Evolutionary conservation across 2,113 vertebrate species (phyloP).

Genomic region (Burhinus bistriatus): DNA sequence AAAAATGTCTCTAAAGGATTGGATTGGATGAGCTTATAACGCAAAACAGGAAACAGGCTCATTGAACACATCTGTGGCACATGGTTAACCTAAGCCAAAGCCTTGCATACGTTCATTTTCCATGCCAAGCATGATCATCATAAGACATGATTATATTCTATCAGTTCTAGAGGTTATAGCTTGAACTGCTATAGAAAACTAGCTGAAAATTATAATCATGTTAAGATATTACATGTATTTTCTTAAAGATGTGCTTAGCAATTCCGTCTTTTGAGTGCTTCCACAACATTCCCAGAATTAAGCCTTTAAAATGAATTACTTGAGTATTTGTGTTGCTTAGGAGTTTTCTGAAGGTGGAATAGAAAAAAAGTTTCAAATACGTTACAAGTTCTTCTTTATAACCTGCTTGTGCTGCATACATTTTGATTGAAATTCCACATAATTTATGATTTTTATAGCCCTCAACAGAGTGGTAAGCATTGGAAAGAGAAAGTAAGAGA

Average conservation of each 20-base stretch:
- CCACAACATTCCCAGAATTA: background rate
- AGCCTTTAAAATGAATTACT: background rate
- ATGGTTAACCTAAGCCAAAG: conserved; percentile 34
- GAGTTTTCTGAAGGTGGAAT: background rate
- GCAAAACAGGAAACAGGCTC: conserved; percentile 49
- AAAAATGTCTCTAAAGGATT: conserved; percentile 47
- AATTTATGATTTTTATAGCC: background rate
- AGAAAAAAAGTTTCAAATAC: background rate
- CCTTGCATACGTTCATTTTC: conserved; percentile 24
- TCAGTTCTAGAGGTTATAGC: conserved; percentile 19
- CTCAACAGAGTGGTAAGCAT: background rate
- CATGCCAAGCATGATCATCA: conserved; percentile 19
- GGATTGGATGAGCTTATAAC: background rate
- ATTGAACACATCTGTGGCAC: conserved; percentile 23
- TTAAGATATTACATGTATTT: conserved; percentile 12
- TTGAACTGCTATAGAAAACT: conserved; percentile 25
- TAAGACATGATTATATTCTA: conserved; percentile 29
- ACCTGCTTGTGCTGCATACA: background rate
- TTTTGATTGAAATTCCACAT: background rate
- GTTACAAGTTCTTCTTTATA: background rate
- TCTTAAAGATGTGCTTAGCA: background rate
- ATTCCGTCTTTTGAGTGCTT: background rate
- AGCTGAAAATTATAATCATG: conserved; percentile 42
- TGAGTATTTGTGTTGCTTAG: background rate
- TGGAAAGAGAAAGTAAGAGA: background rate